These are phyloP conservation scores for Echinops telfairi DNA, from an alignment of 2,113 vertebrate species.

Conservation along the genomic window DNA sequence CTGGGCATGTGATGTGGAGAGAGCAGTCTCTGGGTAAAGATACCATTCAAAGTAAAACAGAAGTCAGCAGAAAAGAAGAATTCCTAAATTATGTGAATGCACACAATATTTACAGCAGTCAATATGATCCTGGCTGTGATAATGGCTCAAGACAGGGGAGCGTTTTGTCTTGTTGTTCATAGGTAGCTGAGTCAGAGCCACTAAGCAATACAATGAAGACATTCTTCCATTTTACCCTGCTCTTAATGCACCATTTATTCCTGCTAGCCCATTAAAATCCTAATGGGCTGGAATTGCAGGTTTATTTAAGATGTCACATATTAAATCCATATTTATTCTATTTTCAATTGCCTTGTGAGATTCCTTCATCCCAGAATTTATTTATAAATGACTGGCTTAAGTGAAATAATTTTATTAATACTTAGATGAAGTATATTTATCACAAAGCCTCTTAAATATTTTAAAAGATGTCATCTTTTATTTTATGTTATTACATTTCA, in stretches of 20 bases:
- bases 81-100: too few species aligned
- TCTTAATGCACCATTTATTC: conserved; percentile 22
- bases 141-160: too few species aligned
- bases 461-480: background rate
- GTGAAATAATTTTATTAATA: conserved; percentile 36
- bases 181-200: too few species aligned
- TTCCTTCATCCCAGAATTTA: background rate
- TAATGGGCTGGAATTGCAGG: background rate
- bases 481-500: background rate
- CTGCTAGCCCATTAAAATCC: background rate
- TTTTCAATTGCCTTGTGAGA: background rate
- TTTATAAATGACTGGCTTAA: background rate
- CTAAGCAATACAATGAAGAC: too few species aligned
- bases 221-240: background rate
- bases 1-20: too few species aligned
- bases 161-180: too few species aligned
- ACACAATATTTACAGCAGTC: too few species aligned
- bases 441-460: background rate
- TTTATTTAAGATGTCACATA: background rate
- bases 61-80: too few species aligned
- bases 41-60: too few species aligned
- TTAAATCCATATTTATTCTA: background rate
- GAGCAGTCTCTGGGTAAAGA: too few species aligned
- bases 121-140: too few species aligned
- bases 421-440: background rate